Percentiles rank a stretch among this genome's conserved stretches.
Conservation (phyloP, 2,888 invertebrate genomes). For the Atrina japonica region DNA sequence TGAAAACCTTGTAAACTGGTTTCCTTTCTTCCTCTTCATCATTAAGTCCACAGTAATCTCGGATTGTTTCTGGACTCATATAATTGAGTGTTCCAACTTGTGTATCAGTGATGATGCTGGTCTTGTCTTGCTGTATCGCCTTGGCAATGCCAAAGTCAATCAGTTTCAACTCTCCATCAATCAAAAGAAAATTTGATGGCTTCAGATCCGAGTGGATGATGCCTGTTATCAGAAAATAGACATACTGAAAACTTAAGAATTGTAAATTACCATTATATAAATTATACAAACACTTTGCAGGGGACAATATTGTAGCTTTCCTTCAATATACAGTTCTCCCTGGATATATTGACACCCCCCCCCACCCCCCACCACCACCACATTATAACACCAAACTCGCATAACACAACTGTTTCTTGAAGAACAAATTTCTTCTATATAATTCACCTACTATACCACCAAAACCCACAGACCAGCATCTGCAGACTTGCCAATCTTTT, state of each 20-base stretch:
- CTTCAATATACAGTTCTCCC: too few relatives aligned
- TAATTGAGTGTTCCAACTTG: conserved; percentile 93
- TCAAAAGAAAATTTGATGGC: conserved; percentile 96
- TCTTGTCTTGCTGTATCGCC: conserved; percentile 91
- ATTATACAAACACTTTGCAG: too few relatives aligned
- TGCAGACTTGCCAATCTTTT: too few relatives aligned
- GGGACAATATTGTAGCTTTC: too few relatives aligned
- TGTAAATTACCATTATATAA: background rate
- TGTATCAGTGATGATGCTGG: conserved; percentile 90
- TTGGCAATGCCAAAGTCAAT: conserved; percentile 98
- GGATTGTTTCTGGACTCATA: conserved; percentile 93
- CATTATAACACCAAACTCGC: too few relatives aligned
- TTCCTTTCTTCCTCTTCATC: conserved; percentile 44
- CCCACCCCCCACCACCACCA: too few relatives aligned
- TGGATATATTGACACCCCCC: too few relatives aligned
- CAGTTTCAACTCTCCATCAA: conserved; percentile 91
- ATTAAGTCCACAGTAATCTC: conserved; percentile 62
- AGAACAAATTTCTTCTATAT: too few relatives aligned
- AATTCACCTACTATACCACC: too few relatives aligned
- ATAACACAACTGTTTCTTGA: too few relatives aligned
- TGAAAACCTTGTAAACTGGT: conserved; percentile 76
- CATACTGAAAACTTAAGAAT: background rate
- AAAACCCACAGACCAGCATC: too few relatives aligned
- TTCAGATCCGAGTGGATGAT: conserved; percentile 98
- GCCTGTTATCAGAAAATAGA: conserved; percentile 83